These are phyloP conservation scores for Drosophila ficusphila DNA, from an alignment of 1,140 invertebrate species.

Conservation along the genomic window DNA sequence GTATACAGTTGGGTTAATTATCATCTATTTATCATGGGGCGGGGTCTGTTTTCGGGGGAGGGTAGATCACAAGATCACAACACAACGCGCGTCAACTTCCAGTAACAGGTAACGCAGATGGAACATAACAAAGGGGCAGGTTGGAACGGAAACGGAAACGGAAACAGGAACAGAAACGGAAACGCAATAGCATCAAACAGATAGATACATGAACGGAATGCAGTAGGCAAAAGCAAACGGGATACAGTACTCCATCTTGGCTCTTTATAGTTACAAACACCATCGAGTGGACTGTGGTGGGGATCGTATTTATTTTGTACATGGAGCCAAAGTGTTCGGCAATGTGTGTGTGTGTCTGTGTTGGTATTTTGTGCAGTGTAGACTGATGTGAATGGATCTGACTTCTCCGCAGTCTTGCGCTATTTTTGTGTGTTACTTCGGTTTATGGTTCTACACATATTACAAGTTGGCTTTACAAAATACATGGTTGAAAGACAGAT, in stretches of 20 bases:
- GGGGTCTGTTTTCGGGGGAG: not conserved
- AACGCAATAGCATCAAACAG: conserved; percentile 44
- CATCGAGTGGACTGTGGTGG: conserved; percentile 5
- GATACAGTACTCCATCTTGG: conserved; percentile 18
- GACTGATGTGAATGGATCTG: conserved; percentile 19
- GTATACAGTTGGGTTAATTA: conserved; percentile 36
- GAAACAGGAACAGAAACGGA: conserved; percentile 20
- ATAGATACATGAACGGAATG: conserved; percentile 34
- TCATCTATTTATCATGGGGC: conserved; percentile 16
- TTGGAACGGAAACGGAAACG: conserved; percentile 28
- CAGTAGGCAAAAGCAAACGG: conserved; percentile 34
- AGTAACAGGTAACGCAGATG: conserved; percentile 36
- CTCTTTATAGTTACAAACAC: conserved; percentile 37
- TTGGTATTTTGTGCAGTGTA: conserved; percentile 34
- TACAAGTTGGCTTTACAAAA: conserved; percentile 40
- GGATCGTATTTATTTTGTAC: conserved; percentile 22
- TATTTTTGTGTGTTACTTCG: not conserved
- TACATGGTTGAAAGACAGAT: conserved; percentile 6
- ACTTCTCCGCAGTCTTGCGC: conserved; percentile 1
- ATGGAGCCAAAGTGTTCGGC: not conserved
- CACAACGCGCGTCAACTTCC: conserved; percentile 70
- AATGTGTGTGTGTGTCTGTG: conserved; percentile 4
- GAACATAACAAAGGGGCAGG: conserved; percentile 29
- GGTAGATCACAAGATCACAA: conserved; percentile 54
- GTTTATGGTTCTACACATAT: conserved; percentile 20